Evolutionary conservation across 2,797 vertebrate genomes (phyloP).

Genomic region (Odontamblyopus lacepedii): DNA sequence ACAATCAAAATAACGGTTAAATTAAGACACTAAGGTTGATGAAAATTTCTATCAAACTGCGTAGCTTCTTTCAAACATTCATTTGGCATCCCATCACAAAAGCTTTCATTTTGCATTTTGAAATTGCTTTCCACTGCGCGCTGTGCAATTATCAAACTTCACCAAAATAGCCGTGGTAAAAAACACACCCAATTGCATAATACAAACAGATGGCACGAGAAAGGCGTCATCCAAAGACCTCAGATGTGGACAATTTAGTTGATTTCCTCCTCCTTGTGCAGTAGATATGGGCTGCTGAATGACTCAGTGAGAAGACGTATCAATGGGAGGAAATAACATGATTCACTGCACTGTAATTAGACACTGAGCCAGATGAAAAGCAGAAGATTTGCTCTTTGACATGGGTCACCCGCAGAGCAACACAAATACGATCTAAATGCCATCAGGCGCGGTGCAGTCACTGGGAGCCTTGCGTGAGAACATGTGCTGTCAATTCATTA

Average conservation of each 20-base stretch:
- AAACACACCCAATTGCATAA: slow-evolving; percentile 31
- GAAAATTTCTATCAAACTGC: neutral
- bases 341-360: slow-evolving; percentile 69
- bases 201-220: slow-evolving; percentile 65
- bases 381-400: slow-evolving; percentile 65
- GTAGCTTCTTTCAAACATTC: neutral
- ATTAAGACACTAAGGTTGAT: too few relatives aligned
- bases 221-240: slow-evolving; percentile 52
- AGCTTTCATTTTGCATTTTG: slow-evolving; percentile 5
- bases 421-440: slow-evolving; percentile 70
- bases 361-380: slow-evolving; percentile 66
- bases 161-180: slow-evolving; percentile 27
- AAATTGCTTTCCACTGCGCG: slow-evolving; percentile 14
- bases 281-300: slow-evolving; percentile 29
- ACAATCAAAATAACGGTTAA: too few relatives aligned
- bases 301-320: slow-evolving; percentile 52
- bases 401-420: slow-evolving; percentile 69
- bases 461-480: slow-evolving; percentile 23
- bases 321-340: slow-evolving; percentile 65
- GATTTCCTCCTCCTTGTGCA: slow-evolving; percentile 52
- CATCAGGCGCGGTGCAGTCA: slow-evolving; percentile 54
- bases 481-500: slow-evolving; percentile 46
- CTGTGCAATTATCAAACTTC: slow-evolving; percentile 12
- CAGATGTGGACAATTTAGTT: slow-evolving; percentile 49
- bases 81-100: neutral